These are phyloP conservation scores for Polyommatus iphigenia DNA, from an alignment of 2,888 invertebrate species.

Conservation along the genomic window DNA sequence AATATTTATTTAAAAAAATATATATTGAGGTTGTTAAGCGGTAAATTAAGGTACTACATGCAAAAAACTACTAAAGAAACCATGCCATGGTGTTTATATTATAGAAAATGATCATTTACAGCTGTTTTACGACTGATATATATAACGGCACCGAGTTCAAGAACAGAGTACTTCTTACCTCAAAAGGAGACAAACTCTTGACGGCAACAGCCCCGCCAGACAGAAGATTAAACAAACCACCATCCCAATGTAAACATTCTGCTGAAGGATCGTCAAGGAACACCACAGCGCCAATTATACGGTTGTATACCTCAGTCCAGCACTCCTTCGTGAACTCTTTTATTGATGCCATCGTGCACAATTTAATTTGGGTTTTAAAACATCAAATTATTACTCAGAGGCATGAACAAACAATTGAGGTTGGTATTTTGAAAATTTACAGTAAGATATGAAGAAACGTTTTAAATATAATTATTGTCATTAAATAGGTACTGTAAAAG, in stretches of 20 bases:
- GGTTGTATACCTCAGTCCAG: constrained; percentile 82
- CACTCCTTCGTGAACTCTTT: constrained; percentile 74
- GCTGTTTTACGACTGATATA: no score
- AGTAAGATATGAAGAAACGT: no score
- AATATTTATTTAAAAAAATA: no score
- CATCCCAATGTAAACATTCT: constrained; percentile 86
- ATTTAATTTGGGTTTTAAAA: neutral
- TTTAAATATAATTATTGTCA: no score
- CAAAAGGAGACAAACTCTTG: constrained; percentile 83
- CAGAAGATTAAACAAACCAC: constrained; percentile 80
- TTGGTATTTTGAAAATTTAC: no score
- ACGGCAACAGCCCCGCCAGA: constrained; percentile 82
- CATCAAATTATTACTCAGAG: neutral
- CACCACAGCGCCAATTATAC: constrained; percentile 82
- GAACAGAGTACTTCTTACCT: constrained; percentile 57
- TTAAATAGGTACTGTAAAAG: no score
- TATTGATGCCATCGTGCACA: constrained; percentile 53
- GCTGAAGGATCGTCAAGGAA: constrained; percentile 82
- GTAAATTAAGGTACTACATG: no score
- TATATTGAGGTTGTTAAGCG: no score
- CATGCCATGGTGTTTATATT: no score
- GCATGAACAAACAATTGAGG: no score
- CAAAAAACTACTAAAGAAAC: no score
- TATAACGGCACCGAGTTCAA: neutral
- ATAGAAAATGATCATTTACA: no score